These are phyloP conservation scores for Drosophila kanekoi DNA, from an alignment of 2,888 invertebrate species.

Conservation along the genomic window DNA sequence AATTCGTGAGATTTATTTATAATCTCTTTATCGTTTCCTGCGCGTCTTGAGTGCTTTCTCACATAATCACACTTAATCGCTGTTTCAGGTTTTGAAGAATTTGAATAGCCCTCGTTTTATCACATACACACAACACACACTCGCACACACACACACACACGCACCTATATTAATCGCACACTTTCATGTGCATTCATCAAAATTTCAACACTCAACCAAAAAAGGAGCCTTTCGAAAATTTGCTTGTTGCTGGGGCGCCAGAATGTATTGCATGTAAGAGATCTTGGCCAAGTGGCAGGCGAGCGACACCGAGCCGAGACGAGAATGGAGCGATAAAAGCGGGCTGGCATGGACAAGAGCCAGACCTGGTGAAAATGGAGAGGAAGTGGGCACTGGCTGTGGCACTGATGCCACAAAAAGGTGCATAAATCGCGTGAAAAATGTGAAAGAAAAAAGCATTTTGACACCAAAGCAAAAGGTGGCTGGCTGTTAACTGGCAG, in stretches of 20 bases:
- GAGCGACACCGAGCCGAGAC: slow-evolving; percentile 20
- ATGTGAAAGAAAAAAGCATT: slow-evolving; percentile 79
- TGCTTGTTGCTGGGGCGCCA: slow-evolving; percentile 45
- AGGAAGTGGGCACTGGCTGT: slow-evolving; percentile 44
- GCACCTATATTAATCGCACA: slow-evolving; percentile 25
- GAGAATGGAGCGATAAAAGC: slow-evolving; percentile 43
- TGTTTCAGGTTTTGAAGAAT: slow-evolving; percentile 16
- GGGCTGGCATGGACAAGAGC: slow-evolving; percentile 22
- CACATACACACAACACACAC: slow-evolving; percentile 3
- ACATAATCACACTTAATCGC: slow-evolving; percentile 32
- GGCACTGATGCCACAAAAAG: slow-evolving; percentile 48
- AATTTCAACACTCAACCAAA: slow-evolving; percentile 67
- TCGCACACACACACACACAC: neutral
- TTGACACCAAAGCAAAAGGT: slow-evolving; percentile 71
- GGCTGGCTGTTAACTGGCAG: slow-evolving; percentile 40
- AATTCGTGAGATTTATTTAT: neutral
- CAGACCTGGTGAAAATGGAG: slow-evolving; percentile 45
- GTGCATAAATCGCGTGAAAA: slow-evolving; percentile 78
- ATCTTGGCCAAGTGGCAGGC: slow-evolving; percentile 48
- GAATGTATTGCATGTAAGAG: slow-evolving; percentile 63
- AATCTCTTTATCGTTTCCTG: neutral
- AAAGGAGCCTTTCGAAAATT: slow-evolving; percentile 72
- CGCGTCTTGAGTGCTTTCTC: neutral
- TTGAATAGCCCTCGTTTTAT: slow-evolving; percentile 16
- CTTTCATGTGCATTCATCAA: slow-evolving; percentile 66